phyloP scores from a whole-genome alignment of 2,888 invertebrate genomes.

The Pyrrhosoma nymphula region DNA sequence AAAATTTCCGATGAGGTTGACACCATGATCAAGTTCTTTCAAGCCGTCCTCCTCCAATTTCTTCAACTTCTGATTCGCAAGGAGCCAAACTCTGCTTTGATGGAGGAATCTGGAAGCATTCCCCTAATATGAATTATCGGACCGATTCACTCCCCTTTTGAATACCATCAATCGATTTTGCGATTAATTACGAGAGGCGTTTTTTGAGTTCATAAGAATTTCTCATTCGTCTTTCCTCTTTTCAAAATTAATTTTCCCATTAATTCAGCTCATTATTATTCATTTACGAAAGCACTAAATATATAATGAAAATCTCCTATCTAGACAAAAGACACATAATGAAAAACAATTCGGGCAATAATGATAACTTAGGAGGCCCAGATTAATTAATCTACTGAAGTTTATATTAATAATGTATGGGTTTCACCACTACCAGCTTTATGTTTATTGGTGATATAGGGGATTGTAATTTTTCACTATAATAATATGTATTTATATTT shows the following conservation, averaged over 20 bases:
- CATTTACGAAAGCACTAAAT: neutral
- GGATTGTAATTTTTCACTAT: too few relatives aligned
- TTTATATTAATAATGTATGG: too few relatives aligned
- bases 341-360: too few relatives aligned
- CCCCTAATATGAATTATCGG: neutral
- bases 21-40: neutral
- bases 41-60: neutral
- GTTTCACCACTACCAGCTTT: too few relatives aligned
- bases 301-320: neutral
- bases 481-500: too few relatives aligned
- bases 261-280: neutral
- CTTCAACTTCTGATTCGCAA: neutral
- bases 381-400: too few relatives aligned
- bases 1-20: too few relatives aligned
- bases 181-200: neutral
- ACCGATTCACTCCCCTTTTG: neutral
- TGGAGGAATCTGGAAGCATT: neutral
- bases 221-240: neutral
- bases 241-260: neutral
- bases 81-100: neutral
- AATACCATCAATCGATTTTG: neutral
- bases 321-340: too few relatives aligned
- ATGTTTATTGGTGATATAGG: too few relatives aligned
- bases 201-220: neutral
- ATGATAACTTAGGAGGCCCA: too few relatives aligned